Conservation (phyloP, 2,888 invertebrate species). For the Eupithecia abbreviata region DNA sequence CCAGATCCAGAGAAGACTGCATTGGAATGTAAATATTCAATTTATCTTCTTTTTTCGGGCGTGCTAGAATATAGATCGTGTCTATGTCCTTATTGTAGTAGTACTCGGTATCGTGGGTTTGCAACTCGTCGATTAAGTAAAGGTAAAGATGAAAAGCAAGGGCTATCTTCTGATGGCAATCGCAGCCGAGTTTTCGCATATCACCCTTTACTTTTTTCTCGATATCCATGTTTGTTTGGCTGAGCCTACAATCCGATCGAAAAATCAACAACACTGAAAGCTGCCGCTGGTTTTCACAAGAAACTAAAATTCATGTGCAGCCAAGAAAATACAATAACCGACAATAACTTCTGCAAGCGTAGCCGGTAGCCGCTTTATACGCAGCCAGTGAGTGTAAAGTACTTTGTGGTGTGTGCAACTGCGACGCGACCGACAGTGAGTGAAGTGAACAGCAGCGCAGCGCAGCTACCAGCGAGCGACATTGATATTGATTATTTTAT, state of each 20-base stretch:
- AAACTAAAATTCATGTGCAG: neutral
- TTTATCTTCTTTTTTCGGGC: slow-evolving; percentile 68
- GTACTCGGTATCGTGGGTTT: slow-evolving; percentile 80
- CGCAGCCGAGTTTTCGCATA: slow-evolving; percentile 75
- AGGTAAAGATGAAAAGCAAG: slow-evolving; percentile 75
- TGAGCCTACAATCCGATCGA: neutral
- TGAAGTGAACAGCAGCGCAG: too few species aligned
- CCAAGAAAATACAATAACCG: too few species aligned
- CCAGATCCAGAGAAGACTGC: slow-evolving; percentile 41
- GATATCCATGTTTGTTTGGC: slow-evolving; percentile 62
- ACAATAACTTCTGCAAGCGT: too few species aligned
- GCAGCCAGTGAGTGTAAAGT: too few species aligned
- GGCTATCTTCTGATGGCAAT: slow-evolving; percentile 67
- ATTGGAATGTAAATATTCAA: slow-evolving; percentile 77
- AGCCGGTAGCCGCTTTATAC: too few species aligned
- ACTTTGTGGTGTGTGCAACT: too few species aligned
- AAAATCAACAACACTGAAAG: neutral
- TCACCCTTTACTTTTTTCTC: slow-evolving; percentile 75
- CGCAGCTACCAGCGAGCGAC: too few species aligned
- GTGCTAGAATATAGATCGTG: slow-evolving; percentile 73
- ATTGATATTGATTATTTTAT: too few species aligned
- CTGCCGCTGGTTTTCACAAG: neutral
- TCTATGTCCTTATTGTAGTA: slow-evolving; percentile 76
- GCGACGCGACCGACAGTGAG: too few species aligned
- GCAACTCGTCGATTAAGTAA: slow-evolving; percentile 74